Conservation (phyloP, 2,888 invertebrate genomes). For the Netelia melanura region DNA sequence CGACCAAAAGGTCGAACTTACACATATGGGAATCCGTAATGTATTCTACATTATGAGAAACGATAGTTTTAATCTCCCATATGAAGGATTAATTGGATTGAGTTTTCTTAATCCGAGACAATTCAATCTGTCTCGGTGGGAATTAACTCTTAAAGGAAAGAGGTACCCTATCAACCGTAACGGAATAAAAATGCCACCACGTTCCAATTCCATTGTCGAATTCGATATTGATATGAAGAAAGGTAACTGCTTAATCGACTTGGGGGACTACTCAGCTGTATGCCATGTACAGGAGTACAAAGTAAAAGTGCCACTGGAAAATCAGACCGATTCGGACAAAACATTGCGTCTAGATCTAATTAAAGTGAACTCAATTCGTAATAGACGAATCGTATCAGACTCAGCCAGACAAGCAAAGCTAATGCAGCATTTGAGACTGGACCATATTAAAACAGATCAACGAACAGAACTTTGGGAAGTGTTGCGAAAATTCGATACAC, state of each 20-base stretch:
- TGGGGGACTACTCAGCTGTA: slow-evolving; percentile 19
- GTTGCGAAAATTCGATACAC: too few relatives aligned
- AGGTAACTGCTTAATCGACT: slow-evolving; percentile 5
- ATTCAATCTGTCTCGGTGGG: slow-evolving; percentile 14
- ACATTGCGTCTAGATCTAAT: slow-evolving; percentile 3
- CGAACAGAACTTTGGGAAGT: too few relatives aligned
- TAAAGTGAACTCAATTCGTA: slow-evolving; percentile 13
- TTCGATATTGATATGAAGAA: slow-evolving; percentile 3
- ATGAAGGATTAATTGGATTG: slow-evolving; percentile 10
- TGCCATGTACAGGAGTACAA: slow-evolving; percentile 9
- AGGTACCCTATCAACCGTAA: slow-evolving; percentile 12
- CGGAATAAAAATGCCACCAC: slow-evolving; percentile 19
- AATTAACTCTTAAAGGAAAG: slow-evolving; percentile 18
- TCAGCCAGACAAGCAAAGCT: too few relatives aligned
- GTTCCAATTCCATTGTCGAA: slow-evolving; percentile 7
- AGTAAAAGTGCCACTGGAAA: slow-evolving; percentile 15
- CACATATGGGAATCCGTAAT: slow-evolving; percentile 32
- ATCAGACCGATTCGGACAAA: slow-evolving; percentile 19
- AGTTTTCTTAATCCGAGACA: neutral
- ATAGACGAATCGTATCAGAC: too few relatives aligned
- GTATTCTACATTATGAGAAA: slow-evolving; percentile 28
- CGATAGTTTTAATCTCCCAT: slow-evolving; percentile 24
- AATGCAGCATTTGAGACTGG: too few relatives aligned
- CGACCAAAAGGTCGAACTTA: slow-evolving; percentile 18
- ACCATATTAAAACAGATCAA: too few relatives aligned